phyloP scores from a whole-genome alignment of 2,113 vertebrate species.

The Solenodon paradoxus region DNA sequence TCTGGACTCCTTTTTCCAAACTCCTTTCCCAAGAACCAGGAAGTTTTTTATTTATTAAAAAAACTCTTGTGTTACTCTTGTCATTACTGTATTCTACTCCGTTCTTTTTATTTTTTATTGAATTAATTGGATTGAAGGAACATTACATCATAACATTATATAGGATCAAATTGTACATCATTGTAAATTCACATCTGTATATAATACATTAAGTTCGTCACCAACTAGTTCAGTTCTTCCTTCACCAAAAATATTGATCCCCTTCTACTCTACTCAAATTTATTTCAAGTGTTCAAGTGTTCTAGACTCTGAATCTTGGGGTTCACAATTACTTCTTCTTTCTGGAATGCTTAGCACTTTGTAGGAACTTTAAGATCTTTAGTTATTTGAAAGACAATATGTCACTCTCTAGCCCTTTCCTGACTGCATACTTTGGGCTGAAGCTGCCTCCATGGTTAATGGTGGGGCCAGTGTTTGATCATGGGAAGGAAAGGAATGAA shows the following conservation, averaged over 20 bases:
- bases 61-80: neutral
- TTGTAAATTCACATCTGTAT: too few relatives aligned
- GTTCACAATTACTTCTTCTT: slow-evolving; percentile 1
- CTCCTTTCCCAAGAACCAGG: neutral
- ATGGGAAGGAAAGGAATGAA: neutral
- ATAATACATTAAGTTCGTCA: too few relatives aligned
- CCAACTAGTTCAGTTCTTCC: too few relatives aligned
- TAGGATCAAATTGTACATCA: too few relatives aligned
- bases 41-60: neutral
- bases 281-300: neutral
- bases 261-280: neutral
- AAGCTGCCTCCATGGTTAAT: neutral
- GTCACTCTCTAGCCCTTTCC: neutral
- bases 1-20: neutral
- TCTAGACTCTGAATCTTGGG: neutral
- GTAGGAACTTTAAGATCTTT: neutral
- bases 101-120: too few relatives aligned
- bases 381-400: neutral
- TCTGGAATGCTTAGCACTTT: neutral
- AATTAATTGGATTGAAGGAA: too few relatives aligned
- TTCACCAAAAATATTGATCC: too few relatives aligned
- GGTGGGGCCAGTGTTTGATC: neutral
- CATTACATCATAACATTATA: too few relatives aligned
- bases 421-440: neutral
- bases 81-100: neutral